phyloP scores from a whole-genome alignment of 2,113 vertebrate genomes.

The Cochlearius cochlearius region DNA sequence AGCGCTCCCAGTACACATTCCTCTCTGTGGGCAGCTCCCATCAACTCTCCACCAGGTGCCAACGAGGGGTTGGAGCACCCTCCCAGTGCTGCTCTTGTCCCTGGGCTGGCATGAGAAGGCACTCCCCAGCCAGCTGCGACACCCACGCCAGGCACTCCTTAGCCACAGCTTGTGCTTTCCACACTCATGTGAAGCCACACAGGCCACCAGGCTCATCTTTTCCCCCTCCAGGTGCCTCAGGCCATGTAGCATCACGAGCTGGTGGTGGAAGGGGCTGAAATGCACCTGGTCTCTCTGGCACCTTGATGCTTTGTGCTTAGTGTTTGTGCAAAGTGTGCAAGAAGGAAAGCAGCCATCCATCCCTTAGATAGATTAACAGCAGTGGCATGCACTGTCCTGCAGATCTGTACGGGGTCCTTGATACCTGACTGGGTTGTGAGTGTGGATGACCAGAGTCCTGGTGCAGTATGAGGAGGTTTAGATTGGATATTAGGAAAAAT shows the following conservation, averaged over 20 bases:
- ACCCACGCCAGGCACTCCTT: neutral
- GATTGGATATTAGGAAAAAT: neutral
- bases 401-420: neutral
- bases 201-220: neutral
- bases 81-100: neutral
- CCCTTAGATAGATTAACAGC: neutral
- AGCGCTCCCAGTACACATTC: neutral
- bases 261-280: neutral
- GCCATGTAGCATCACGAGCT: neutral
- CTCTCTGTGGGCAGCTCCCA: neutral
- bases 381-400: neutral
- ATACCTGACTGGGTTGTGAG: neutral
- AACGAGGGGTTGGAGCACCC: neutral
- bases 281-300: neutral
- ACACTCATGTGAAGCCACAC: neutral
- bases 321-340: neutral
- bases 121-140: neutral
- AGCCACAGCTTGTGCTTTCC: neutral
- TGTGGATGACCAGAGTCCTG: neutral
- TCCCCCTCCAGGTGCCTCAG: neutral
- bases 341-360: neutral
- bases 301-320: no score
- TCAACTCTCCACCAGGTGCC: neutral
- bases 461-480: neutral
- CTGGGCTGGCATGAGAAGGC: neutral